Percentiles rank a stretch among this genome's conserved stretches.
Evolutionary conservation across 2,797 vertebrate genomes (phyloP).

Genomic region (Sparidentex hasta): DNA sequence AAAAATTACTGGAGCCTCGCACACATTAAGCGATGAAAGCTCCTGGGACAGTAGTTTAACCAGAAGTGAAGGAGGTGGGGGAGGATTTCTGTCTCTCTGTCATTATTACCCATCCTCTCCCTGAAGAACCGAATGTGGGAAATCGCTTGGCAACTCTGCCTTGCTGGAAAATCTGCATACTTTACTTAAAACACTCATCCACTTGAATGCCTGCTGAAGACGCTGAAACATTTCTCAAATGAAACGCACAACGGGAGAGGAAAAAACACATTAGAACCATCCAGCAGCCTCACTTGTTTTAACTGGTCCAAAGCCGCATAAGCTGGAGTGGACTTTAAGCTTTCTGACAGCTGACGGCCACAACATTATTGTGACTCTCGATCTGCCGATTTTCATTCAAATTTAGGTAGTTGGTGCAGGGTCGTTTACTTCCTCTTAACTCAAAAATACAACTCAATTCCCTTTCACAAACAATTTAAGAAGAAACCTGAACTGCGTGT

Average conservation of each 20-base stretch:
- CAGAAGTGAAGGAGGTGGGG: not conserved
- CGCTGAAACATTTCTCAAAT: not conserved
- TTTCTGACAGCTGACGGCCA: not conserved
- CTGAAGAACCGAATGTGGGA: conserved; percentile 1
- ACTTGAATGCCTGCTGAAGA: not conserved
- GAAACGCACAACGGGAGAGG: not conserved
- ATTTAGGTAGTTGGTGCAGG: not conserved
- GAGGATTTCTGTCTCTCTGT: too few relatives aligned
- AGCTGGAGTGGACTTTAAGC: not conserved
- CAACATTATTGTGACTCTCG: too few relatives aligned
- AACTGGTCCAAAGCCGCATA: not conserved
- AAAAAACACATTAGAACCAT: not conserved
- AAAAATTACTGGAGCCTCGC: not conserved
- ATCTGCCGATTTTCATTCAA: not conserved
- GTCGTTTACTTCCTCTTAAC: not conserved
- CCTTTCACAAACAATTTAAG: not conserved
- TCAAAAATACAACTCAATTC: not conserved
- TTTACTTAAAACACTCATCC: not conserved
- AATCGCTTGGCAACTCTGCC: not conserved
- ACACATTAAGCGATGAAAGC: not conserved
- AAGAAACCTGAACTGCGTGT: not conserved
- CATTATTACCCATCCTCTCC: not conserved
- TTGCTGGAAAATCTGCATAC: not conserved
- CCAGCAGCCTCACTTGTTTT: not conserved
- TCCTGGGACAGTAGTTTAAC: not conserved